phyloP scores from a whole-genome alignment of 2,888 invertebrate species.

The Hipparchia semele region DNA sequence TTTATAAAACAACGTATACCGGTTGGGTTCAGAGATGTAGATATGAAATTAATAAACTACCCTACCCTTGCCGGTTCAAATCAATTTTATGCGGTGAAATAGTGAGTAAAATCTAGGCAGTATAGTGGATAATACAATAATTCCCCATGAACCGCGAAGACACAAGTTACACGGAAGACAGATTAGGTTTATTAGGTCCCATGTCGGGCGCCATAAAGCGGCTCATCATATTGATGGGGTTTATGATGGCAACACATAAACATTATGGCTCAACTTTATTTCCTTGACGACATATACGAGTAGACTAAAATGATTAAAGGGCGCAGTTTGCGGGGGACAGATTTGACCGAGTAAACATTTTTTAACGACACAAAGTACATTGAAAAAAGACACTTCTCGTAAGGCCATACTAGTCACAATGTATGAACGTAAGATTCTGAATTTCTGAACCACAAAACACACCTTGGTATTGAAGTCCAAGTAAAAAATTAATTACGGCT shows the following conservation, averaged over 20 bases:
- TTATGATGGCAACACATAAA: constrained; percentile 63
- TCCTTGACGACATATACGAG: constrained; percentile 24
- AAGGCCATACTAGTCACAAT: too few relatives aligned
- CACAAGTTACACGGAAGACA: constrained; percentile 43
- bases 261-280: constrained; percentile 45
- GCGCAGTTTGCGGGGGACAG: neutral
- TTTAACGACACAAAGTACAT: neutral
- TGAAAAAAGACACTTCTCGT: too few relatives aligned
- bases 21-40: too few relatives aligned
- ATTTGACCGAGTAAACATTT: constrained; percentile 6
- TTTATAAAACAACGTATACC: too few relatives aligned
- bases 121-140: neutral
- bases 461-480: too few relatives aligned
- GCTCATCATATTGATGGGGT: constrained; percentile 55
- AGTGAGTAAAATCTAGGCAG: neutral
- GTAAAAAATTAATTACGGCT: too few relatives aligned
- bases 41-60: too few relatives aligned
- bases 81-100: neutral
- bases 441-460: too few relatives aligned
- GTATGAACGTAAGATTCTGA: too few relatives aligned
- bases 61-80: neutral
- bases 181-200: constrained; percentile 58
- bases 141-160: constrained; percentile 2
- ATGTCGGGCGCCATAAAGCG: constrained; percentile 56
- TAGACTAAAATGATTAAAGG: constrained; percentile 13